Evolutionary conservation across 2,797 vertebrate genomes (phyloP).

Genomic region (Tarsius wallacei): DNA sequence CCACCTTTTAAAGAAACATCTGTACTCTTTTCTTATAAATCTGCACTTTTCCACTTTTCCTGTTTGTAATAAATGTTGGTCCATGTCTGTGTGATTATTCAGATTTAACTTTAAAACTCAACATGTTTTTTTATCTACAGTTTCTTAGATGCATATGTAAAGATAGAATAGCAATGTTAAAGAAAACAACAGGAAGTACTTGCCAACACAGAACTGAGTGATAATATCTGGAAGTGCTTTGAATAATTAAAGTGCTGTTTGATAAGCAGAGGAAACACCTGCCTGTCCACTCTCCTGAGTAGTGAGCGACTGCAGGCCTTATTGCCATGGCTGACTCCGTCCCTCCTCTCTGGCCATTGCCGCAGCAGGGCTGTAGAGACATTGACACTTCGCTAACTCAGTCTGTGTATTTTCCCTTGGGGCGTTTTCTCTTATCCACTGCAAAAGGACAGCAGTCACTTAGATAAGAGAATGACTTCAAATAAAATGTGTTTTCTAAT

Average conservation of each 20-base stretch:
- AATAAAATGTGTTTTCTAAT: conserved; percentile 48
- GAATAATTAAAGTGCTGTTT: conserved; percentile 60
- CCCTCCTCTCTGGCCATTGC: neutral
- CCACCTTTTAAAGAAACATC: conserved; percentile 66
- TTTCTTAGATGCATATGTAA: conserved; percentile 77
- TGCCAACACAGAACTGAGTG: conserved; percentile 60
- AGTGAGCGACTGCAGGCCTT: conserved; percentile 38
- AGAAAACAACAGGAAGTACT: conserved; percentile 53
- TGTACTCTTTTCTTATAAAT: conserved; percentile 86
- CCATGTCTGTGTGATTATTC: conserved; percentile 92
- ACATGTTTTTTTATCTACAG: conserved; percentile 77
- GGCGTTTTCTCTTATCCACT: conserved; percentile 12
- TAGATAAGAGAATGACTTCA: neutral
- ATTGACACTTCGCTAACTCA: conserved; percentile 37
- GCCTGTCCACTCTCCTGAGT: conserved; percentile 29
- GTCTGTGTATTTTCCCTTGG: neutral
- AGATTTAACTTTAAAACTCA: conserved; percentile 87
- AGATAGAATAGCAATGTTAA: conserved; percentile 75
- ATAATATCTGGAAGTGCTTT: conserved; percentile 62
- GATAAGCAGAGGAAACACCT: conserved; percentile 62
- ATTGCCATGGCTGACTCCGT: neutral
- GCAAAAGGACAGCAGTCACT: conserved; percentile 34
- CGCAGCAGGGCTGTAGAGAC: neutral
- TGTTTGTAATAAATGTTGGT: conserved; percentile 93
- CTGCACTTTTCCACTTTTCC: conserved; percentile 90